Evolutionary conservation across 2,797 vertebrate species (phyloP).

Genomic region (Enteromius radiatus): DNA sequence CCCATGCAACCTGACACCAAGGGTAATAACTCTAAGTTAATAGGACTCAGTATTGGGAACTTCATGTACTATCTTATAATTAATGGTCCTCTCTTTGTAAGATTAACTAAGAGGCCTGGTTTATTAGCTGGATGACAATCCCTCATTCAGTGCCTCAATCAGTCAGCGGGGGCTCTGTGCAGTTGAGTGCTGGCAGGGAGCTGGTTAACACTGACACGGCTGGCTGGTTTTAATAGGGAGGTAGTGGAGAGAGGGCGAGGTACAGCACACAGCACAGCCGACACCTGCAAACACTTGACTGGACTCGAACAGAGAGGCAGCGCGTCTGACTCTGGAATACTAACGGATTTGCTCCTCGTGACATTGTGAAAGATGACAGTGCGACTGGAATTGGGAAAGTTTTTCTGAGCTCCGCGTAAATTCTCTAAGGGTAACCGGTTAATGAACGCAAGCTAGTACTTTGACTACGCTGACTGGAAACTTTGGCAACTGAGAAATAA

Average conservation of each 20-base stretch:
- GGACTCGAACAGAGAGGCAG: slow-evolving; percentile 36
- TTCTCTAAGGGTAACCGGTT: slow-evolving; percentile 25
- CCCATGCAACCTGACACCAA: slow-evolving; percentile 40
- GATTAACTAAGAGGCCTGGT: slow-evolving; percentile 32
- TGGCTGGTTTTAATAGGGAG: slow-evolving; percentile 62
- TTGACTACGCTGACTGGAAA: slow-evolving; percentile 39
- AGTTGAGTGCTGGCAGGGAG: slow-evolving; percentile 57
- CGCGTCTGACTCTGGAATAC: slow-evolving; percentile 40
- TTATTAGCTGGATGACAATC: slow-evolving; percentile 43
- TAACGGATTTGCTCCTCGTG: slow-evolving; percentile 11
- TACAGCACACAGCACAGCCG: slow-evolving; percentile 44
- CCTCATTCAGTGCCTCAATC: slow-evolving; percentile 32
- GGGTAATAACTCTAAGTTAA: slow-evolving; percentile 36
- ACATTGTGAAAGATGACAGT: slow-evolving; percentile 21
- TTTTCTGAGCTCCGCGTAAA: slow-evolving; percentile 34
- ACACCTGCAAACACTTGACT: slow-evolving; percentile 64
- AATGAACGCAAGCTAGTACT: slow-evolving; percentile 14
- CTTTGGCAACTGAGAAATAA: slow-evolving; percentile 50
- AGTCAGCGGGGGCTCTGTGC: slow-evolving; percentile 17
- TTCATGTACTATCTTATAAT: slow-evolving; percentile 27
- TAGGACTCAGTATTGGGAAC: slow-evolving; percentile 20
- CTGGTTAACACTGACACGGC: slow-evolving; percentile 64
- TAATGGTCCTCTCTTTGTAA: slow-evolving; percentile 23
- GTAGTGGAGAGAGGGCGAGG: slow-evolving; percentile 55
- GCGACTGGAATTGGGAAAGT: slow-evolving; percentile 47